Evolutionary conservation across 2,113 vertebrate genomes (phyloP).

Genomic region (Paracanthobrama guichenoti): DNA sequence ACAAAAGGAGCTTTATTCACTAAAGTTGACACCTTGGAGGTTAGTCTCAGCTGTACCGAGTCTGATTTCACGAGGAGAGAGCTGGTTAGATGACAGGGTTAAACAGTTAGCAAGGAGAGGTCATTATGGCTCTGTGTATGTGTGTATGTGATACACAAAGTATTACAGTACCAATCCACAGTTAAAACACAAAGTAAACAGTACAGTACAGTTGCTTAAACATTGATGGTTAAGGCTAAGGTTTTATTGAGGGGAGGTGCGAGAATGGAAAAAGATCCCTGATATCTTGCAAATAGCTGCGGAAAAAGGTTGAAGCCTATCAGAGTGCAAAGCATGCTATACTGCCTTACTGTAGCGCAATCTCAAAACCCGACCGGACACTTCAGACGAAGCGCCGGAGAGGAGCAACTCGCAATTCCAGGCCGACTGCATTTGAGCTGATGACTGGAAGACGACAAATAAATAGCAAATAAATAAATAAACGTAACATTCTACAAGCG

Average conservation of each 20-base stretch:
- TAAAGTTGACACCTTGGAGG: conserved; percentile 70
- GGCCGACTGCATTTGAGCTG: conserved; percentile 58
- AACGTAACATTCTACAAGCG: conserved; percentile 45
- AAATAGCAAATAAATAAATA: conserved; percentile 70
- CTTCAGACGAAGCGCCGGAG: background rate
- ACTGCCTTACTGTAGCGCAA: conserved; percentile 58
- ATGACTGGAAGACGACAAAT: conserved; percentile 67
- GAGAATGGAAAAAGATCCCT: conserved; percentile 77
- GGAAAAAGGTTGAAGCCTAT: conserved; percentile 63
- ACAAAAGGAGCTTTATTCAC: conserved; percentile 78
- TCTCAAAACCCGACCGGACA: background rate
- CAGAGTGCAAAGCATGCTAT: conserved; percentile 74
- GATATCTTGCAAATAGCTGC: conserved; percentile 77
- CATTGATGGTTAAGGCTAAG: conserved; percentile 78
- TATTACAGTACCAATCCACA: conserved; percentile 21
- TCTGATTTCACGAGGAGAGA: conserved; percentile 60
- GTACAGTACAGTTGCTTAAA: conserved; percentile 61
- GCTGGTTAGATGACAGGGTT: conserved; percentile 61
- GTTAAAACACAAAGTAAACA: conserved; percentile 55
- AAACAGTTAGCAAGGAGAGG: conserved; percentile 64
- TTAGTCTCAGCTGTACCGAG: conserved; percentile 62
- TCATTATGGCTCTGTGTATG: conserved; percentile 43
- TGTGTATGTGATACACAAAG: conserved; percentile 19
- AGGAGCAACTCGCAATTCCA: conserved; percentile 48
- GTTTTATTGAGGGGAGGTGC: conserved; percentile 69